These are phyloP conservation scores for Psilopogon haemacephalus DNA, from an alignment of 2,113 vertebrate species.

Conservation along the genomic window DNA sequence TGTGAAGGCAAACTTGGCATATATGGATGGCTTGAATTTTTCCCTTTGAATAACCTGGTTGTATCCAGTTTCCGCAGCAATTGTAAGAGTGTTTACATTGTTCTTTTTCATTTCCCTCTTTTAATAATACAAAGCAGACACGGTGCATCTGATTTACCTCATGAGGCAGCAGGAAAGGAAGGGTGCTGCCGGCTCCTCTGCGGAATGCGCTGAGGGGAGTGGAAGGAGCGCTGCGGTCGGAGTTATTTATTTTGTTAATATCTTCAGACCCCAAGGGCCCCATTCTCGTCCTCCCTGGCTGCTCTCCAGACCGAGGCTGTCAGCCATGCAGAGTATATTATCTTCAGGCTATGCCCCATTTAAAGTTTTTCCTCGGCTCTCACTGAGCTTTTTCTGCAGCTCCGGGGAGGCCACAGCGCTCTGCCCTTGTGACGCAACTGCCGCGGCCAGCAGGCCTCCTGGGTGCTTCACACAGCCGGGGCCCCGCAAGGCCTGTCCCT, in stretches of 20 bases:
- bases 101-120: background rate
- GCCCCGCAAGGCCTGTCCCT: background rate
- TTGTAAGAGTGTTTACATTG: constrained; percentile 15
- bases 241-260: constrained; percentile 42
- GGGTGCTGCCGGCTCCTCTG: background rate
- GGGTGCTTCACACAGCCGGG: background rate
- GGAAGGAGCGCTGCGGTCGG: background rate
- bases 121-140: constrained; percentile 28
- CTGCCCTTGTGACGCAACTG: fast-evolving
- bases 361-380: constrained; percentile 17
- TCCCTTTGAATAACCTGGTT: constrained; percentile 15
- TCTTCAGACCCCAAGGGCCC: constrained; percentile 9
- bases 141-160: background rate
- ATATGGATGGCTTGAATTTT: background rate
- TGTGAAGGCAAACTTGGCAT: background rate
- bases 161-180: background rate
- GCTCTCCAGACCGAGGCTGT: constrained; percentile 51
- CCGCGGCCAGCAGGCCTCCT: background rate
- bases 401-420: background rate
- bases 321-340: background rate
- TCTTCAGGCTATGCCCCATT: constrained; percentile 21
- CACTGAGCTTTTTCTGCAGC: background rate
- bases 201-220: constrained; percentile 7
- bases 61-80: constrained; percentile 37
- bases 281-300: constrained; percentile 39